Evolutionary conservation across 1,140 invertebrate genomes (phyloP), one percentile per base, ranked within the genome.

Genomic region (Theocolax elegans): DNA sequence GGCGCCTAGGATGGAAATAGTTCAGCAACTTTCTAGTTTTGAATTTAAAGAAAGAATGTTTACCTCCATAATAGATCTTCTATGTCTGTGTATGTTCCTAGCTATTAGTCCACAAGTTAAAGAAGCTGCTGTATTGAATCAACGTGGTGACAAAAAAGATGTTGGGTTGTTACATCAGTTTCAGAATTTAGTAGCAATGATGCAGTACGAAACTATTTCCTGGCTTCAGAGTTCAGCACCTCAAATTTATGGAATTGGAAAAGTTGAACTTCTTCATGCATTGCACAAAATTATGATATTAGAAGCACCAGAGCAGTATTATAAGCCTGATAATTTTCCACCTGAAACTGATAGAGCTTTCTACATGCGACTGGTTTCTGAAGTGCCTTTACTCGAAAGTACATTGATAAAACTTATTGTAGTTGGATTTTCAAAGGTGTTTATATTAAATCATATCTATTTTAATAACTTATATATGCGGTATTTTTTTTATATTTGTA

Each of bases 241-340:
- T 38, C 89, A 90, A 59, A 86, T 93, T 42, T 95, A 93, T 81
- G 89, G 91, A 51, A 90, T 95, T 13, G 89, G 88, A 25, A 86
- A 90, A 12, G 87, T 86, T 35, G 95, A 96, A 67, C 94, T 93
- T 77, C 86, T 92, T 53, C 91, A 92, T 72, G 92, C 92, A 23
- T 83, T 98, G 38, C 92, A 95, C 75, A 98, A 98, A 86, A 88
- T 97, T 59, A 87, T 97, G 76, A 90, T 97, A 56, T 87, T 97
- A 76, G 96, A 97, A 81, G 88, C 90, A 67, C 85, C 91, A 1
- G 96, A 98, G 67, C 90, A 93, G 46, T 97, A 97, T 85, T 95
- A 92, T 77, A 95, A 94, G 78, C 89, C 93, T 70, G 97, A 99
- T 83, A 96, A 94, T 81, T 99, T 96, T 96, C 97, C 96, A 1